Conservation (phyloP, 2,888 invertebrate species). For the Dynastes tityus region DNA sequence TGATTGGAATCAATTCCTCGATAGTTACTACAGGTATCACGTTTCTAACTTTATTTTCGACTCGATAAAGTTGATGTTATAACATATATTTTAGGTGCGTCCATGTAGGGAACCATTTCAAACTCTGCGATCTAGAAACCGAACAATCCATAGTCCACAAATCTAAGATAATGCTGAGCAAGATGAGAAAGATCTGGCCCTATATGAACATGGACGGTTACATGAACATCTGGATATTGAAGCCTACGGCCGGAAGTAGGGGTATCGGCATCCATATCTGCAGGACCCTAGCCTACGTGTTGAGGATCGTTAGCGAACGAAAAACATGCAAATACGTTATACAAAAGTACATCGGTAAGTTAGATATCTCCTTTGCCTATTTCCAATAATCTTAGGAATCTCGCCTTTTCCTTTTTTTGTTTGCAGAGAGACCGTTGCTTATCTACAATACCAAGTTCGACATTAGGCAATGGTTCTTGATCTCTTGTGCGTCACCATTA, state of each 20-base stretch:
- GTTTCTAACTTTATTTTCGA: background rate
- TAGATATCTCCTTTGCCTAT: background rate
- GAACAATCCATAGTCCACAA: conserved; percentile 65
- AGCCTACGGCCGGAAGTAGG: conserved; percentile 87
- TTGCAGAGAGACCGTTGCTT: conserved; percentile 79
- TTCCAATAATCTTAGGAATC: too few species aligned
- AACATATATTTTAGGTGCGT: conserved; percentile 67
- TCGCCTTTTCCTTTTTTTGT: background rate
- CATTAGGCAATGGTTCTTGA: conserved; percentile 91
- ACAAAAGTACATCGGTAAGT: conserved; percentile 91
- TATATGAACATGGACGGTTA: conserved; percentile 83
- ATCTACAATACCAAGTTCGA: conserved; percentile 92
- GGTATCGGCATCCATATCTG: conserved; percentile 89
- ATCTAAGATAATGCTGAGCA: conserved; percentile 75
- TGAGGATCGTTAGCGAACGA: conserved; percentile 75
- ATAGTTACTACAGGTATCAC: conserved; percentile 75
- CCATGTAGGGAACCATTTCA: conserved; percentile 74
- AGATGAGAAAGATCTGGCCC: conserved; percentile 75
- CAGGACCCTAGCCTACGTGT: conserved; percentile 81
- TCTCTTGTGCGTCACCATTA: conserved; percentile 84
- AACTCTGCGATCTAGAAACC: conserved; percentile 56
- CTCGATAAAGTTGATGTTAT: too few species aligned
- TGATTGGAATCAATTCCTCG: conserved; percentile 81
- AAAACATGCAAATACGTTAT: conserved; percentile 80
- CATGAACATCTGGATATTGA: conserved; percentile 92